Evolutionary conservation across 2,113 vertebrate species (phyloP).

Genomic region (Larimichthys crocea): DNA sequence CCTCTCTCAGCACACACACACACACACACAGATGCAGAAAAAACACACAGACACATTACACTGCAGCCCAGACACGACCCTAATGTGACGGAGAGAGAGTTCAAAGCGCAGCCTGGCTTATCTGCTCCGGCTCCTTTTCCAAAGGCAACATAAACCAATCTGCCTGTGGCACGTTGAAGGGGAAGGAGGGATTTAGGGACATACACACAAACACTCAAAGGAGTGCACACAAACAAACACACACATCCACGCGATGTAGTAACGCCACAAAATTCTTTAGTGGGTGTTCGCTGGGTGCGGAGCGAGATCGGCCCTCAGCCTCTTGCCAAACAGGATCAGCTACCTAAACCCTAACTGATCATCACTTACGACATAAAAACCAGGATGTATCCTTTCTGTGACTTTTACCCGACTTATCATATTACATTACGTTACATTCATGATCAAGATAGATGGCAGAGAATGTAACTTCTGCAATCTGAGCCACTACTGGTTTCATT

Average conservation of each 20-base stretch:
- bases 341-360: slow-evolving; percentile 26
- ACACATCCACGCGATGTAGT: slow-evolving; percentile 14
- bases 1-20: background rate
- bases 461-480: slow-evolving; percentile 26
- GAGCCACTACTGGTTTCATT: slow-evolving; percentile 12
- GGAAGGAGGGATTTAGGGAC: slow-evolving; percentile 25
- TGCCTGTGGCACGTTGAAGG: slow-evolving; percentile 25
- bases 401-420: slow-evolving; percentile 23
- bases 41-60: slow-evolving; percentile 2
- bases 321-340: slow-evolving; percentile 56
- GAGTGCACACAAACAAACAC: slow-evolving; percentile 5
- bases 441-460: background rate
- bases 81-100: slow-evolving; percentile 10
- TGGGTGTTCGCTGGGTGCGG: slow-evolving; percentile 21
- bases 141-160: slow-evolving; percentile 69
- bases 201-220: slow-evolving; percentile 33
- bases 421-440: slow-evolving; percentile 2
- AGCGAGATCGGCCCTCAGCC: slow-evolving; percentile 27
- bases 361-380: slow-evolving; percentile 22
- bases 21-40: slow-evolving; percentile 4
- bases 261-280: slow-evolving; percentile 41
- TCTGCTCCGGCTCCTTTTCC: slow-evolving; percentile 58
- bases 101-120: slow-evolving; percentile 55
- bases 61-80: slow-evolving; percentile 10
- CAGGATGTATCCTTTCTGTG: slow-evolving; percentile 27